Percentiles rank a stretch among this genome's conserved stretches.
Evolutionary conservation across 2,888 invertebrate genomes (phyloP).

Genomic region (Pedicia rivosa): DNA sequence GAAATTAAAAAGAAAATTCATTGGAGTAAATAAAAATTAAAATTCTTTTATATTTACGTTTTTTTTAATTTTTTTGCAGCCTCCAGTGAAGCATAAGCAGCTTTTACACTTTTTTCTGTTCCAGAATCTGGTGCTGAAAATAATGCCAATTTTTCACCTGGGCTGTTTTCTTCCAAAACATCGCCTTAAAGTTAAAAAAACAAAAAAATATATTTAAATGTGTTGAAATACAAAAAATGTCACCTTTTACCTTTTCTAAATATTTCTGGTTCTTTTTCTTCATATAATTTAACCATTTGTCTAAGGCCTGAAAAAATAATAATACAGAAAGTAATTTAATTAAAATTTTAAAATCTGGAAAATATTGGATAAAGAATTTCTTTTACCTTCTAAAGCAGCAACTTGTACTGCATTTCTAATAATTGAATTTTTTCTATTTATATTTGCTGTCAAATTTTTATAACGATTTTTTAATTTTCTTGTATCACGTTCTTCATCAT

Average conservation of each 20-base stretch:
- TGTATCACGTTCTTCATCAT: no score
- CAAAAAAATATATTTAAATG: neutral
- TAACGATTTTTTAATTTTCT: no score
- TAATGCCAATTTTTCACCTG: conserved; percentile 25
- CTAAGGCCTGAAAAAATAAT: no score
- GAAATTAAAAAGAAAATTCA: no score
- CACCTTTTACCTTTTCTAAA: conserved; percentile 24
- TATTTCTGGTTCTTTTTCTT: conserved; percentile 26
- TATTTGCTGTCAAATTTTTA: no score
- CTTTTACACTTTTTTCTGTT: conserved; percentile 23
- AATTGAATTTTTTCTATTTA: neutral
- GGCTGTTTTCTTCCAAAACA: conserved; percentile 26
- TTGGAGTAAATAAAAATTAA: no score
- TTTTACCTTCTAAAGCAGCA: conserved; percentile 28
- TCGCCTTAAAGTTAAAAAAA: conserved; percentile 20
- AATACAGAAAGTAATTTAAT: no score
- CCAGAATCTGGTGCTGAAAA: conserved; percentile 25
- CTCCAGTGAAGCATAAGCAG: conserved; percentile 27
- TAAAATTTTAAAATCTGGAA: no score
- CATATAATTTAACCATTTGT: conserved; percentile 27
- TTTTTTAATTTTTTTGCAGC: conserved; percentile 29
- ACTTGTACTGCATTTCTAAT: conserved; percentile 22
- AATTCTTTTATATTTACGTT: conserved; percentile 28
- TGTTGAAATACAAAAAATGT: neutral
- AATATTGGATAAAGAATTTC: no score